These are phyloP conservation scores for Drosophila birchii DNA, from an alignment of 2,888 invertebrate genomes.

Conservation along the genomic window DNA sequence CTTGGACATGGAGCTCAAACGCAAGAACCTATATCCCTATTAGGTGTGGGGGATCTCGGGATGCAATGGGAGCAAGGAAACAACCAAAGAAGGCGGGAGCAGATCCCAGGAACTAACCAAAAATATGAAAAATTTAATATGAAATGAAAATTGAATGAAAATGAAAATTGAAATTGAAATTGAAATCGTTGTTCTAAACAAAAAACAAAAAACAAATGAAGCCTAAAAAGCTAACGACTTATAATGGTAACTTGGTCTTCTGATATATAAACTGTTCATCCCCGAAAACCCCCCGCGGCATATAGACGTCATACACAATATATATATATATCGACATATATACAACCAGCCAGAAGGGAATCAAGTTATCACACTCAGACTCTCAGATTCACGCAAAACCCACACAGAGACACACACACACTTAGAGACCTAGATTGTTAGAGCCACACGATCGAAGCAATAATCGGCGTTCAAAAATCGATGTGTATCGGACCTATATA, in stretches of 20 bases:
- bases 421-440: conserved; percentile 61
- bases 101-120: conserved; percentile 34
- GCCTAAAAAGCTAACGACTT: conserved; percentile 72
- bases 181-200: conserved; percentile 41
- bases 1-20: conserved; percentile 87
- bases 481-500: conserved; percentile 32
- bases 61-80: neutral
- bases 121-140: conserved; percentile 13
- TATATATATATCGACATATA: conserved; percentile 29
- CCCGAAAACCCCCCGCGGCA: conserved; percentile 47
- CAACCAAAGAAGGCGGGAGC: conserved; percentile 49
- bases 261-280: conserved; percentile 49
- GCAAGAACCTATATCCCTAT: conserved; percentile 85
- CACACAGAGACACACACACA: conserved; percentile 48
- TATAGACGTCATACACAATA: conserved; percentile 25
- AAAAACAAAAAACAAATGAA: conserved; percentile 43
- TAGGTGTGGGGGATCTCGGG: conserved; percentile 44
- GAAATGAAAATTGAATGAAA: conserved; percentile 15
- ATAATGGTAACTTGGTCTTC: conserved; percentile 76
- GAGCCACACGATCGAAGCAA: conserved; percentile 51
- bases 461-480: conserved; percentile 32
- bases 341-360: conserved; percentile 57
- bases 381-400: conserved; percentile 13
- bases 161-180: conserved; percentile 24
- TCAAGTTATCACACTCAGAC: conserved; percentile 49